Evolutionary conservation across 2,113 vertebrate genomes (phyloP).

Genomic region (Anarrhichthys ocellatus): DNA sequence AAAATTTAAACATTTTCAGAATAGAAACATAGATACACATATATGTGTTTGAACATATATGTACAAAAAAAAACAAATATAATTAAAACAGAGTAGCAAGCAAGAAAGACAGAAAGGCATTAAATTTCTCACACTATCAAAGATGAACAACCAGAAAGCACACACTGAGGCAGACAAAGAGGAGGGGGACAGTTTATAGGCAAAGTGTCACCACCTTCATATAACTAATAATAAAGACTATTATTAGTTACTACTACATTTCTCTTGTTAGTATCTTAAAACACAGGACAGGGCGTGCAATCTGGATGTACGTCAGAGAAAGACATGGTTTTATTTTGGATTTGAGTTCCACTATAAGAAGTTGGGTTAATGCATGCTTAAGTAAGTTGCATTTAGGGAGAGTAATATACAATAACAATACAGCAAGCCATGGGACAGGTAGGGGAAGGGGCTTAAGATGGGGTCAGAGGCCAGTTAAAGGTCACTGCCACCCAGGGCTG

Average conservation of each 20-base stretch:
- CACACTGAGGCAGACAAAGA: slow-evolving; percentile 84
- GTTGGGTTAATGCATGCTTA: slow-evolving; percentile 92
- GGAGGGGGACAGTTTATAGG: slow-evolving; percentile 82
- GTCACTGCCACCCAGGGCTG: slow-evolving; percentile 78
- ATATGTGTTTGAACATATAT: slow-evolving; percentile 81
- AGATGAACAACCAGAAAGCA: slow-evolving; percentile 92
- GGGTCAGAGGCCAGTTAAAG: slow-evolving; percentile 63
- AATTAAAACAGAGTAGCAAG: slow-evolving; percentile 75
- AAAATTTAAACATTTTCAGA: slow-evolving; percentile 76
- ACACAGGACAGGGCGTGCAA: slow-evolving; percentile 88
- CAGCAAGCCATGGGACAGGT: slow-evolving; percentile 86
- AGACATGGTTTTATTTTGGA: slow-evolving; percentile 85
- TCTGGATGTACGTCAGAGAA: slow-evolving; percentile 94
- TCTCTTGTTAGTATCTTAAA: slow-evolving; percentile 83
- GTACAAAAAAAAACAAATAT: slow-evolving; percentile 70
- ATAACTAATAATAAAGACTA: slow-evolving; percentile 86
- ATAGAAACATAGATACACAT: slow-evolving; percentile 77
- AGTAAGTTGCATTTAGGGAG: slow-evolving; percentile 99
- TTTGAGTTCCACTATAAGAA: slow-evolving; percentile 88
- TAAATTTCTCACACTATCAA: slow-evolving; percentile 87
- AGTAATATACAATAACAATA: slow-evolving; percentile 90
- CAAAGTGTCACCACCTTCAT: slow-evolving; percentile 80
- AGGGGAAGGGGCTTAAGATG: slow-evolving; percentile 30
- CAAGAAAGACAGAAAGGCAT: slow-evolving; percentile 84
- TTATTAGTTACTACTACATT: slow-evolving; percentile 80